Evolutionary conservation across 2,888 invertebrate species (phyloP).

Genomic region (Cerastis rubricosa): DNA sequence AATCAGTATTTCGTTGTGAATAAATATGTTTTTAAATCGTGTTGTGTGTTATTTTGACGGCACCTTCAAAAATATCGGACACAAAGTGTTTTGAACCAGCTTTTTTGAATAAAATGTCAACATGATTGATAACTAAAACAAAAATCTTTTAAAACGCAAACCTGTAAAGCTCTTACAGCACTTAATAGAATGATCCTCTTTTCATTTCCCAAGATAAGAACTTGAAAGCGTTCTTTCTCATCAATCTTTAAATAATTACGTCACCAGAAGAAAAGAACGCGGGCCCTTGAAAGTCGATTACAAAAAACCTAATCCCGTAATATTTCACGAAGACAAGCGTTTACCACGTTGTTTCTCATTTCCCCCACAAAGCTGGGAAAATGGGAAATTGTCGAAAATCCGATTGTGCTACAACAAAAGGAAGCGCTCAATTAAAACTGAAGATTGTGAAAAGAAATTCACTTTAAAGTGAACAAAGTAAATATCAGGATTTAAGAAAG

Average conservation of each 20-base stretch:
- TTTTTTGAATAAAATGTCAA: background rate
- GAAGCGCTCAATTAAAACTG: slow-evolving; percentile 53
- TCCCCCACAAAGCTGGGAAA: slow-evolving; percentile 26
- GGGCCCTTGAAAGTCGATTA: slow-evolving; percentile 35
- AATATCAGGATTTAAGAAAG: slow-evolving; percentile 36
- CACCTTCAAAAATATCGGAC: background rate
- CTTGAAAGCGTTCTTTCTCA: slow-evolving; percentile 21
- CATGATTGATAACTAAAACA: background rate
- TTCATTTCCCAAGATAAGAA: slow-evolving; percentile 38
- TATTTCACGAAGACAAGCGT: slow-evolving; percentile 38
- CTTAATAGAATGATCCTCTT: slow-evolving; percentile 22
- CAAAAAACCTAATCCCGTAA: slow-evolving; percentile 42
- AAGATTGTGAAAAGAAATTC: slow-evolving; percentile 44
- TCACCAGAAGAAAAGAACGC: slow-evolving; percentile 5
- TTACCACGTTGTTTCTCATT: slow-evolving; percentile 44
- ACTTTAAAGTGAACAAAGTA: slow-evolving; percentile 51
- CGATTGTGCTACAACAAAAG: slow-evolving; percentile 55
- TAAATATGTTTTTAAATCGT: slow-evolving; percentile 7
- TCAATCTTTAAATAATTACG: slow-evolving; percentile 43
- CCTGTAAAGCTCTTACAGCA: background rate
- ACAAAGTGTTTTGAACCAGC: background rate
- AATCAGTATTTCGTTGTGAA: slow-evolving; percentile 1
- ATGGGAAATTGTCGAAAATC: slow-evolving; percentile 49
- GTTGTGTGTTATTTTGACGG: background rate
- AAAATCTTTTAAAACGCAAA: background rate